Evolutionary conservation across 1,140 invertebrate genomes (phyloP).

Genomic region (Drosophila virilis): DNA sequence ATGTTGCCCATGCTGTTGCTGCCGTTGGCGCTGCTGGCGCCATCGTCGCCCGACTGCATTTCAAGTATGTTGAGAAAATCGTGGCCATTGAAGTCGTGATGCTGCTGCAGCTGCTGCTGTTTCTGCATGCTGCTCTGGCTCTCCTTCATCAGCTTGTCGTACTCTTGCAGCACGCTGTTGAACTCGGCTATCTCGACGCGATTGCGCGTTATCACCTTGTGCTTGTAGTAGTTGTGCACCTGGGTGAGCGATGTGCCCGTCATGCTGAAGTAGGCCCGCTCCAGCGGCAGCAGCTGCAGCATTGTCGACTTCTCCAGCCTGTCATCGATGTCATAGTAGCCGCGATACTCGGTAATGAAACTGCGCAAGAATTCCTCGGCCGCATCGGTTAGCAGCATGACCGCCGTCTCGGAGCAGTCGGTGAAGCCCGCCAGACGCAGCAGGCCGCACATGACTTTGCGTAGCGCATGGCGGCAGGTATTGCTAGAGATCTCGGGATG

Average conservation of each 20-base stretch:
- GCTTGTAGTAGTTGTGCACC: slow-evolving; percentile 83
- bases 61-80: slow-evolving; percentile 79
- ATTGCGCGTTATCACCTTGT: slow-evolving; percentile 77
- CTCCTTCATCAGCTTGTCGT: slow-evolving; percentile 83
- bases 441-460: slow-evolving; percentile 78
- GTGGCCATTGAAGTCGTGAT: slow-evolving; percentile 67
- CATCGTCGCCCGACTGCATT: slow-evolving; percentile 38
- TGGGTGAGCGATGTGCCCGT: slow-evolving; percentile 73
- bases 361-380: slow-evolving; percentile 73
- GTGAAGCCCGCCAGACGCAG: slow-evolving; percentile 77
- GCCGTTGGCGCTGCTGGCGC: slow-evolving; percentile 55
- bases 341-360: slow-evolving; percentile 62
- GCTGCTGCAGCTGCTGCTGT: slow-evolving; percentile 52
- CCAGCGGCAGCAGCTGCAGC: slow-evolving; percentile 59
- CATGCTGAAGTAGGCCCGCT: slow-evolving; percentile 66
- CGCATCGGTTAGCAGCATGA: slow-evolving; percentile 71
- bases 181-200: slow-evolving; percentile 75
- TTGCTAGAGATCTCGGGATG: slow-evolving; percentile 65
- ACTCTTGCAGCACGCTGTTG: slow-evolving; percentile 73
- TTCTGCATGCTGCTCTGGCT: slow-evolving; percentile 80
- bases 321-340: slow-evolving; percentile 44
- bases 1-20: slow-evolving; percentile 62
- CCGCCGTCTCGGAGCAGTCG: slow-evolving; percentile 76
- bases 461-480: slow-evolving; percentile 56
- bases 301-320: slow-evolving; percentile 44